Base-by-base conservation (phyloP, 2,888 invertebrate genomes). In the Mesorhabditis spiculigera region DNA sequence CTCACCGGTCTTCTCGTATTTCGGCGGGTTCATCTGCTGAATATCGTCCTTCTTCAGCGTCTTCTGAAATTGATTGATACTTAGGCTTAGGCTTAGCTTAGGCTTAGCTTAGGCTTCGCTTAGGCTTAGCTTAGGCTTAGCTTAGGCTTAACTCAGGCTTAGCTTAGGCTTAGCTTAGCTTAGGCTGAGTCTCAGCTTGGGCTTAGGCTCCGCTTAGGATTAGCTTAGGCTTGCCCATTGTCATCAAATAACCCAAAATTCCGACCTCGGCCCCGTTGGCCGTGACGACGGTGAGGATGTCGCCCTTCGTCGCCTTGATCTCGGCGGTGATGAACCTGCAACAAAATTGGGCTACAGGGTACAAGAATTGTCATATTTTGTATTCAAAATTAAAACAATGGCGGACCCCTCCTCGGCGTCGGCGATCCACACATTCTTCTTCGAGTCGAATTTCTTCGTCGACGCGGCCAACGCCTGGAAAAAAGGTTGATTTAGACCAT, bases 341-440 rank as follows among this genome's bases (percentile, higher is more conserved):
- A n/a, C 96, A 89, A 93, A 91, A 85, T 95, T 87, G 28, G 28
- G 28, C 28, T 28, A 28, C 28, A 28, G 28, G 28, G 28, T 50
- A 13, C 58, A 50, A 50, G 8, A n/a, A 50, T 13, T 50, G 8
- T n/a, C n/a, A 10, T 13, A 50, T n/a, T n/a, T 50, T 50, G 58
- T 50, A 10, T n/a, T 50, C 58, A 50, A 13, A 13, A 13, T 50
- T 50, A 10, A 10, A 50, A 50, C n/a, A 50, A 10, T 50, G 28
- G 28, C 28, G 90, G 93, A 96, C 87, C 97, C 82, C 87, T 97
- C 95, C 89, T 95, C 95, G 86, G 94, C 93, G 89, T 94, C 93
- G 86, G 96, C 94, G 82, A 98, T 93, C 98, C 98, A 98, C 90
- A 95, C 95, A 87, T 93, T 93, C 90, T 97, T 98, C 91, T 98